phyloP scores from a whole-genome alignment of 2,113 vertebrate genomes.

The Echinops telfairi region DNA sequence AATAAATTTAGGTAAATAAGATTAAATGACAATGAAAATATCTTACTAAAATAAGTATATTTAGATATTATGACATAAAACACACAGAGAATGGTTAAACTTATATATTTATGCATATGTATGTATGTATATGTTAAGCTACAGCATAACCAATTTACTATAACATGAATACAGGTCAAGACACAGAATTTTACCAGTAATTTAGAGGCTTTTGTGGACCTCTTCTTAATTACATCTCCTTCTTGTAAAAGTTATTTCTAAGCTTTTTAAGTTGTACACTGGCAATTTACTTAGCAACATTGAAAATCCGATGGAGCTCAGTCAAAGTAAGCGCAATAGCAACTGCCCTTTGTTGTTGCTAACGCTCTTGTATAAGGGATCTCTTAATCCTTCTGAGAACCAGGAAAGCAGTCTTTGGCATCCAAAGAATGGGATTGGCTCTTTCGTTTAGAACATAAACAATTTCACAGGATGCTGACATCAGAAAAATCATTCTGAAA shows the following conservation, averaged over 20 bases:
- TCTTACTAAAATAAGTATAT: background rate
- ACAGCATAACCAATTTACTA: background rate
- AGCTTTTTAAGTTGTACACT: background rate
- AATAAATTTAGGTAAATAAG: background rate
- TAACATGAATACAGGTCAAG: background rate
- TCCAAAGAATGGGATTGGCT: background rate
- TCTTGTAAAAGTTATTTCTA: background rate
- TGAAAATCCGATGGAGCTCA: no score
- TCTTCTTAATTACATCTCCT: background rate
- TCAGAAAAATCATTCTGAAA: background rate
- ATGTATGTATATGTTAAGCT: no score
- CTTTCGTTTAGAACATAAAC: background rate
- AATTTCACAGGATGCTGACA: background rate
- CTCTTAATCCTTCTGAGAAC: conserved; percentile 41
- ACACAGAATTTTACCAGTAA: background rate
- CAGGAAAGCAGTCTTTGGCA: background rate
- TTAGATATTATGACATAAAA: background rate
- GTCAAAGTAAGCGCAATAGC: no score
- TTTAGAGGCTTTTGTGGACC: background rate
- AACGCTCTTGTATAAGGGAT: background rate
- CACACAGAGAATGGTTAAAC: background rate
- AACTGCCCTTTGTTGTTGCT: background rate
- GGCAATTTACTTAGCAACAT: no score
- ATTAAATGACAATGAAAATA: background rate
- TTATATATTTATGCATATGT: no score